Base-by-base conservation (phyloP, 2,113 vertebrate species). In the Lanius collurio region DNA sequence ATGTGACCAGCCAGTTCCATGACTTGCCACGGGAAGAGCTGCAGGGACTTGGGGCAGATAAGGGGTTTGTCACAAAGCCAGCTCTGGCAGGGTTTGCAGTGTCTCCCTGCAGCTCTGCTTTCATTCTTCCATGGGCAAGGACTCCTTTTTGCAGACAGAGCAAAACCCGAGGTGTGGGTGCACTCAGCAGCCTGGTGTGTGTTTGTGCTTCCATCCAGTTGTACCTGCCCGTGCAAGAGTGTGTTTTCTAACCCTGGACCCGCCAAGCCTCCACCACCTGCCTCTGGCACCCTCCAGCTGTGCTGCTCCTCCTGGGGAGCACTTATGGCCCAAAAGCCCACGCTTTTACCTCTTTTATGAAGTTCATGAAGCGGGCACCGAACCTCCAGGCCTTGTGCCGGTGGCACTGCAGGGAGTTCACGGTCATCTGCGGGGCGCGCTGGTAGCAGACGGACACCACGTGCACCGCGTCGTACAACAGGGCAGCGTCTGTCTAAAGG, bases 301-400 rank as follows among this genome's bases (percentile, higher is more conserved):
- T 3, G 24, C 28, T 8, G 13, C 53, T 74, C 33, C 52, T 67
- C 28, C 35, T 0, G 11, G 16, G n/a, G 41, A 19, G 42, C 10
- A 2, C 4, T 37, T 5, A 1, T 0, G 2, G 57, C 4, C 33
- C 15, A 69, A 27, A 27, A 31, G 30, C 7, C 13, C 4, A 1
- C 0, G 15, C 13, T 83, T n/a, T 98, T 98, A 99, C 99, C 99
- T 99, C 99, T 97, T 99, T 99, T 93, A 99, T 99, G 97, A 99
- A 99, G 81, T 98, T 99, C 99, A 99, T 99, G 97, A 98, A 98
- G 96, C 99, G 99, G 7, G 99, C 99, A 0, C 99, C 99, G 13
- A 99, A 99, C 94, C 99, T 98, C 99, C 99, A 99, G 91, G 99
- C 99, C 93, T 99, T 99, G 98, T 99, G 99, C 27, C 99, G 98